Conservation (phyloP, 2,113 vertebrate genomes). For the Sylvilagus bachmani region DNA sequence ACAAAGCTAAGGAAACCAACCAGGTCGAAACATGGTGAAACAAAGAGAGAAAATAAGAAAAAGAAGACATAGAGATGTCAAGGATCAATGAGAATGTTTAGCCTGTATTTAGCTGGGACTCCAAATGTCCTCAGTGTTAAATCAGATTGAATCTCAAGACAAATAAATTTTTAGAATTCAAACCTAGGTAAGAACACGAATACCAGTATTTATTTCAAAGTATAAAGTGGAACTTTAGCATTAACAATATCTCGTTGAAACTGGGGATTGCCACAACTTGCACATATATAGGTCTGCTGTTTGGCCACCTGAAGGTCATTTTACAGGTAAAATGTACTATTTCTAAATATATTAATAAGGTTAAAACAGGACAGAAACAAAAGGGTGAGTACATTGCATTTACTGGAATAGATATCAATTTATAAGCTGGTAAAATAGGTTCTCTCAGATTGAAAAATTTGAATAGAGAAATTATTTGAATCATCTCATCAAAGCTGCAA, state of each 20-base stretch:
- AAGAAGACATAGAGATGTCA: not conserved
- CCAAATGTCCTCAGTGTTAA: not conserved
- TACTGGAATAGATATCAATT: not conserved
- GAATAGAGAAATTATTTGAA: slow-evolving; percentile 7
- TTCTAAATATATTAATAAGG: not conserved
- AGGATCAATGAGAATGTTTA: not conserved
- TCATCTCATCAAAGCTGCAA: not conserved
- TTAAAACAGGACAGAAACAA: not conserved
- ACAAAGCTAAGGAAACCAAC: not conserved
- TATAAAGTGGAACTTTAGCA: not conserved
- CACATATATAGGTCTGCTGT: not conserved
- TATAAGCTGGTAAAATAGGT: not conserved
- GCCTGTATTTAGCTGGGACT: not conserved
- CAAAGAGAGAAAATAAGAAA: not conserved
- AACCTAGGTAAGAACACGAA: not conserved
- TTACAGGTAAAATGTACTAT: not conserved
- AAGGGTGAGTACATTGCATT: not conserved
- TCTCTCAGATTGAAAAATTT: slow-evolving; percentile 10
- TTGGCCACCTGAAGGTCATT: not conserved
- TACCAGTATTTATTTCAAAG: not conserved
- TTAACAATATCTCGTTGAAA: not conserved
- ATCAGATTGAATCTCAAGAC: not conserved
- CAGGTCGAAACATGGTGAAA: not conserved
- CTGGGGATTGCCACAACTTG: not conserved
- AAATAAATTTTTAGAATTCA: not conserved